Conservation (phyloP, 2,888 invertebrate species). For the Nemotelus pantherinus region DNA sequence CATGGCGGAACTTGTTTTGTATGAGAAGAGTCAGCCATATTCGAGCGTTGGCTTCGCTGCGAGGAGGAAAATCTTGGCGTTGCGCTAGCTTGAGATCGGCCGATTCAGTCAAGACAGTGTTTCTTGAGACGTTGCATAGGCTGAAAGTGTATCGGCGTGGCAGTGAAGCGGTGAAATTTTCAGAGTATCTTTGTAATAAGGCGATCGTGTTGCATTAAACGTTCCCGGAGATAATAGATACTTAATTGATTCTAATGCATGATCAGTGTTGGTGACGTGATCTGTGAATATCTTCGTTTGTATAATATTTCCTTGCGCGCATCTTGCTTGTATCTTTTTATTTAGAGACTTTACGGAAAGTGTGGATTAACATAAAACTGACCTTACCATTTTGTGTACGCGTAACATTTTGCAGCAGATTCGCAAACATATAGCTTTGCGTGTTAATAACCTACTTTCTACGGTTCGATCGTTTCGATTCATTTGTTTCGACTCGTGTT, state of each 20-base stretch:
- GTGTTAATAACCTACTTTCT: conserved; percentile 42
- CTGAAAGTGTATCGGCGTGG: conserved; percentile 39
- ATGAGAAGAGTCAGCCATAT: neutral
- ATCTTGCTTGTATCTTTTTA: too few species aligned
- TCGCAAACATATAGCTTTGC: neutral
- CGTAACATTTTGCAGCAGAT: conserved; percentile 10
- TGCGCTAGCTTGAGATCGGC: neutral
- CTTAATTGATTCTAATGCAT: conserved; percentile 15
- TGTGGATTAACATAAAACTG: neutral
- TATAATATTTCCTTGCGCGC: too few species aligned
- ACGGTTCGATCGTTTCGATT: conserved; percentile 17
- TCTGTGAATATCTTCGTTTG: neutral
- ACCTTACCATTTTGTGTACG: conserved; percentile 12
- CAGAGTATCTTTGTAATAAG: neutral
- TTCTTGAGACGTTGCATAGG: conserved; percentile 43
- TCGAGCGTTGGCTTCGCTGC: conserved; percentile 2
- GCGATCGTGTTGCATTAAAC: conserved; percentile 22
- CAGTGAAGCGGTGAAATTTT: conserved; percentile 15
- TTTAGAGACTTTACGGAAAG: too few species aligned
- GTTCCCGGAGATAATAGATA: conserved; percentile 1
- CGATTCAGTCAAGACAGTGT: conserved; percentile 24
- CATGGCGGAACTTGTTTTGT: conserved; percentile 39
- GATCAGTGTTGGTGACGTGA: neutral
- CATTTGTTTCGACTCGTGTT: conserved; percentile 17
- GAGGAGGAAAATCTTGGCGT: conserved; percentile 30